Base-by-base conservation (phyloP, 2,797 vertebrate species). In the Anguilla anguilla region DNA sequence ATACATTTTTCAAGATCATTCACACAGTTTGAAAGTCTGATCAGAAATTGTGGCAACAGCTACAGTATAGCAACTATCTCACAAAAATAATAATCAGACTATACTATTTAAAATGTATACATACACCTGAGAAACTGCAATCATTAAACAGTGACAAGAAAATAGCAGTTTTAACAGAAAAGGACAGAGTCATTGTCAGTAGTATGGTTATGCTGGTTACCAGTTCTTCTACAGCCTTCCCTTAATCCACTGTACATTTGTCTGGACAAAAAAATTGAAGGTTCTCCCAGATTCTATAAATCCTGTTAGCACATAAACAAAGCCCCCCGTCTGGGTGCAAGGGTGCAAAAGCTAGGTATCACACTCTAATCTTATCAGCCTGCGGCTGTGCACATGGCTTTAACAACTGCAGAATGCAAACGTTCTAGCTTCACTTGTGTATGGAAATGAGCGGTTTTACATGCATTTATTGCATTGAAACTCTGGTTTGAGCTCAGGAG, bases 251-350 rank as follows among this genome's bases (percentile, higher is more conserved):
- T 87, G 87, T 91, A 92, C 86, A 82, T 94, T 87, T 51, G 92
- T 91, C 94, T 91, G 93, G 95, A 96, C 92, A 95, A 93, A 93
- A 93, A 94, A 95, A 95, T 95, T 90, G 95, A 96, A 94, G 94
- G 89, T 92, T 93, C 89, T 94, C 90, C 93, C 94, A 94, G 93
- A 94, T 95, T 94, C 94, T 92, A 94, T 95, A 94, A 96, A 96
- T 95, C 95, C 94, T 91, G 94, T 86, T 94, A 94, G 95, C 94
- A 93, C 88, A 3, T 94, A 91, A 95, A 96, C 96, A 96, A 96
- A 95, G 95, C 92, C 89, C 92, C 89, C 92, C 94, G 94, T 95
- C 95, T n/a, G n/a, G n/a, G n/a, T n/a, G n/a, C n/a, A 13, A 64
- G 10, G 35, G 35, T 64, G 49, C 61, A 57, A 84, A 74, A 43